Percentiles rank a stretch among this genome's conserved stretches.
Conservation (phyloP, 1,140 invertebrate genomes). For the Venturia canescens region DNA sequence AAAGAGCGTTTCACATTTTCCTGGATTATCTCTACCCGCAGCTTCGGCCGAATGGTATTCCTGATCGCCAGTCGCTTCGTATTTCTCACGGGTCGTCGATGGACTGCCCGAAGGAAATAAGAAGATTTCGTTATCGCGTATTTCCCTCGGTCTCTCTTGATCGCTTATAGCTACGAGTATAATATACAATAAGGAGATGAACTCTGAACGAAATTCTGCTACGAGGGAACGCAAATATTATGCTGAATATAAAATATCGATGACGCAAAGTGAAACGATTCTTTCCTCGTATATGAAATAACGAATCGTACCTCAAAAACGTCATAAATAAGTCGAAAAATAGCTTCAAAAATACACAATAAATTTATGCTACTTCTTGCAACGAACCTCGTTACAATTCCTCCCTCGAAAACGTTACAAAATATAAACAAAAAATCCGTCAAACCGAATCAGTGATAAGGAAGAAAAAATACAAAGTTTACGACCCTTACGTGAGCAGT, state of each 20-base stretch:
- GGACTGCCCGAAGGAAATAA: conserved; percentile 73
- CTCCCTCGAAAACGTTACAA: too few relatives aligned
- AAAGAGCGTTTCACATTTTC: conserved; percentile 80
- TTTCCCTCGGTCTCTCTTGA: neutral
- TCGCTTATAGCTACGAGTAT: neutral
- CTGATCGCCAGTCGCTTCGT: conserved; percentile 79
- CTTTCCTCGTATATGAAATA: neutral
- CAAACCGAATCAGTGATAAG: neutral
- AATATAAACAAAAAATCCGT: too few relatives aligned
- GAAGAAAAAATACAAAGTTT: neutral
- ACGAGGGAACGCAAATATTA: neutral
- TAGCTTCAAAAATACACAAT: neutral
- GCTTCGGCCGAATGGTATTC: conserved; percentile 85
- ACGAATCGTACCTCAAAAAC: too few relatives aligned
- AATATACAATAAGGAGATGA: conserved; percentile 6
- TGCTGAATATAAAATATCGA: neutral
- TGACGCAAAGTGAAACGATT: neutral
- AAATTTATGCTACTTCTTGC: too few relatives aligned
- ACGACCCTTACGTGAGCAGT: conserved; percentile 79
- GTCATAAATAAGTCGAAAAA: too few relatives aligned
- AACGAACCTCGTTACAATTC: too few relatives aligned
- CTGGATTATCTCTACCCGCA: conserved; percentile 76
- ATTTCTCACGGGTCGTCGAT: conserved; percentile 80
- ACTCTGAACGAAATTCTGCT: neutral
- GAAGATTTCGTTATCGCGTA: conserved; percentile 22